Conservation (phyloP, 2,113 vertebrate species). For the Anser cygnoides region DNA sequence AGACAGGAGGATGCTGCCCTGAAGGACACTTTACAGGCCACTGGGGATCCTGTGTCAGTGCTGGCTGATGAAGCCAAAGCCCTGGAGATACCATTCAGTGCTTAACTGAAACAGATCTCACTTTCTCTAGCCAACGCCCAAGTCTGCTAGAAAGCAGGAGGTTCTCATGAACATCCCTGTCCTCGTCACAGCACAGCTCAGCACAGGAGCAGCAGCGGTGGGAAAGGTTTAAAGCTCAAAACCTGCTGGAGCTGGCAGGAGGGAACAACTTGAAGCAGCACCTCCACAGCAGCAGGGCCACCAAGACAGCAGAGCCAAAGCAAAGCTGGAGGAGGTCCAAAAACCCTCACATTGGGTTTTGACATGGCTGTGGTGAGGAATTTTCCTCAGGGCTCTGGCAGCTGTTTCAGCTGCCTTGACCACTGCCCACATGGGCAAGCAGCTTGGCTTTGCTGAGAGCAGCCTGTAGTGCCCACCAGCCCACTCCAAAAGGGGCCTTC, state of each 20-base stretch:
- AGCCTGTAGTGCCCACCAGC: fast-evolving
- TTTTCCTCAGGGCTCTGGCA: background rate
- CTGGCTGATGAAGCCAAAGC: background rate
- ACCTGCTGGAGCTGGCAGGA: fast-evolving
- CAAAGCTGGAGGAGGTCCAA: background rate
- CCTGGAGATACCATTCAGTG: background rate
- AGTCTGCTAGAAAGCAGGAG: background rate
- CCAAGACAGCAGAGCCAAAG: fast-evolving
- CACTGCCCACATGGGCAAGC: fast-evolving
- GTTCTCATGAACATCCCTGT: background rate
- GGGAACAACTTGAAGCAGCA: background rate
- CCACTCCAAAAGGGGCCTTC: background rate
- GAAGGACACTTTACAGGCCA: background rate
- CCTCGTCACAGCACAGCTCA: background rate
- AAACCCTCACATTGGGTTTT: background rate
- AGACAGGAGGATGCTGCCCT: background rate
- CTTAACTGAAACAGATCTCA: background rate
- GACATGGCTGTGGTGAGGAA: background rate
- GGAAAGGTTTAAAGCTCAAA: background rate
- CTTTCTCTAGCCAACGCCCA: background rate
- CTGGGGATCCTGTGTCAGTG: background rate
- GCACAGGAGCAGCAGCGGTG: background rate
- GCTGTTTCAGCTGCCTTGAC: background rate
- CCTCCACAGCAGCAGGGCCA: fast-evolving
- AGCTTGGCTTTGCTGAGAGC: background rate